Percentiles rank a stretch among this genome's conserved stretches.
Evolutionary conservation across 2,888 invertebrate genomes (phyloP).

Genomic region (Kryphioiulus occultus): DNA sequence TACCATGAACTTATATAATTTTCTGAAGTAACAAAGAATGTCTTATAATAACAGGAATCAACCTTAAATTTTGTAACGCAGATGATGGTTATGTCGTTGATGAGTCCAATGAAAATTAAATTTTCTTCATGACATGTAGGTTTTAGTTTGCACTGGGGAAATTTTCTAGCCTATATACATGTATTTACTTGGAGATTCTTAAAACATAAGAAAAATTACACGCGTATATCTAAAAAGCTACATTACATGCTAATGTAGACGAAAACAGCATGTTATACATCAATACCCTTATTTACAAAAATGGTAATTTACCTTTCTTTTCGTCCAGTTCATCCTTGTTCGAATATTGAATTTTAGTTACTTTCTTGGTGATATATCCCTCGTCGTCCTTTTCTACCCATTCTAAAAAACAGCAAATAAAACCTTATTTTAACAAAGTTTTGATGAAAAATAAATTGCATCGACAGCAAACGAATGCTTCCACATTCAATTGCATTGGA

Average conservation of each 20-base stretch:
- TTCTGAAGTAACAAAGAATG: no score
- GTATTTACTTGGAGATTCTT: no score
- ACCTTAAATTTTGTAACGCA: no score
- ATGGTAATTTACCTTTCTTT: slow-evolving; percentile 43
- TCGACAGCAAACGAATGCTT: not conserved
- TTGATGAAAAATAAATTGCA: not conserved
- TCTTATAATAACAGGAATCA: no score
- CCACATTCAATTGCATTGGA: not conserved
- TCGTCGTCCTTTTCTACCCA: slow-evolving; percentile 52
- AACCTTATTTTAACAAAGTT: not conserved
- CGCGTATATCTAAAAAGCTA: not conserved
- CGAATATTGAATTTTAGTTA: slow-evolving; percentile 50
- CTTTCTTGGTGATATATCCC: slow-evolving; percentile 51
- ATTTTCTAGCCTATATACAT: no score
- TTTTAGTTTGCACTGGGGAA: no score
- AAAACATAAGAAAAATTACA: not conserved
- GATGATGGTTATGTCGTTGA: no score
- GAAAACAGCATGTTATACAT: not conserved
- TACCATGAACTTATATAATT: no score
- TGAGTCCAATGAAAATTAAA: no score
- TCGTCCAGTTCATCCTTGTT: slow-evolving; percentile 46
- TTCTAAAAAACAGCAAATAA: slow-evolving; percentile 50
- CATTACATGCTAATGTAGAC: not conserved
- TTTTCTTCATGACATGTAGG: no score
- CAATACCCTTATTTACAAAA: not conserved